Conservation (phyloP, 1,140 invertebrate species). For the Drosophila pallidifrons region DNA sequence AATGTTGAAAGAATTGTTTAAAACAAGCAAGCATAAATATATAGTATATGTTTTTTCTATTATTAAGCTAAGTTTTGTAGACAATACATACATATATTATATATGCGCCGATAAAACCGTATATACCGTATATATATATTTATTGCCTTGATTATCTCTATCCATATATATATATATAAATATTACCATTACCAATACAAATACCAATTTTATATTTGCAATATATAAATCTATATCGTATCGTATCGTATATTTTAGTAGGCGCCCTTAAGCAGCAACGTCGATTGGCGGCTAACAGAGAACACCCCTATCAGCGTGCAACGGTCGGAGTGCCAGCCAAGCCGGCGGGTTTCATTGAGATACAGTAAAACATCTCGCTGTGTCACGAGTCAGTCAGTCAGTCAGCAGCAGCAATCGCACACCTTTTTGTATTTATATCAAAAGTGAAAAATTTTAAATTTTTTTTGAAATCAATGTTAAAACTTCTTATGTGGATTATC, state of each 20-base stretch:
- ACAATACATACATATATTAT: constrained; percentile 42
- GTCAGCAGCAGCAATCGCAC: constrained; percentile 13
- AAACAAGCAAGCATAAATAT: constrained; percentile 48
- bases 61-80: constrained; percentile 42
- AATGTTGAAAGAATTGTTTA: constrained; percentile 15
- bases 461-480: constrained; percentile 37
- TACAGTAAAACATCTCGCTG: constrained; percentile 64
- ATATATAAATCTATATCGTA: constrained; percentile 73
- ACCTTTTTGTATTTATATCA: constrained; percentile 30
- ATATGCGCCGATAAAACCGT: constrained; percentile 8
- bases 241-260: constrained; percentile 85
- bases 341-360: constrained; percentile 84
- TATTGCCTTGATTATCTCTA: constrained; percentile 40
- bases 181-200: constrained; percentile 25
- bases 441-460: constrained; percentile 29
- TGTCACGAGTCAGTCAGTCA: background rate
- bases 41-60: constrained; percentile 37
- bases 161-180: constrained; percentile 59
- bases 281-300: constrained; percentile 91
- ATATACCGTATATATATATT: constrained; percentile 56
- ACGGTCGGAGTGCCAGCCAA: constrained; percentile 91
- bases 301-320: constrained; percentile 97
- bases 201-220: constrained; percentile 47
- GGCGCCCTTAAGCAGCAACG: constrained; percentile 87
- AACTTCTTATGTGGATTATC: constrained; percentile 30